These are phyloP conservation scores for Chaetura pelagica DNA, from an alignment of 2,113 vertebrate species.

Conservation along the genomic window DNA sequence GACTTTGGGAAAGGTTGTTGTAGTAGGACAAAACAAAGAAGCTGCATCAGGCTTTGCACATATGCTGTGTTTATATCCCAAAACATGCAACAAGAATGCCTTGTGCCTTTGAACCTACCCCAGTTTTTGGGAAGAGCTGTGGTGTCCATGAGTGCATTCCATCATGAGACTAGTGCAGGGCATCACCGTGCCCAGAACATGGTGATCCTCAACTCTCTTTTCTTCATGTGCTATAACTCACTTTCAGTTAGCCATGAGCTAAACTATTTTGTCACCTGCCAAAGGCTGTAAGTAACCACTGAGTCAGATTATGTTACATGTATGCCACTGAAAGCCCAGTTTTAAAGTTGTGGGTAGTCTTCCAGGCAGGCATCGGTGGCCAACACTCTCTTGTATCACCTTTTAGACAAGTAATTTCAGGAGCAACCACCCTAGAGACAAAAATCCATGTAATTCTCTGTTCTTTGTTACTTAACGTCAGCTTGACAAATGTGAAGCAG, in stretches of 20 bases:
- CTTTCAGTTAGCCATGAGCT: neutral
- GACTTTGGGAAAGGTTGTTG: neutral
- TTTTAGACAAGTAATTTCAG: neutral
- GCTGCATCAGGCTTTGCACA: neutral
- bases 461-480: neutral
- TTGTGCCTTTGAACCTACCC: neutral
- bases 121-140: neutral
- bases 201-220: neutral
- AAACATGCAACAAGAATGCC: neutral
- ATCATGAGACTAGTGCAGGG: neutral
- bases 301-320: neutral
- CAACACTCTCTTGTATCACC: neutral
- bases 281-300: neutral
- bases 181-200: neutral
- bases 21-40: neutral
- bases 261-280: neutral
- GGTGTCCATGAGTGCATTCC: neutral
- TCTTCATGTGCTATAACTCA: neutral
- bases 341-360: neutral
- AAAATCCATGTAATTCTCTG: neutral
- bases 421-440: neutral
- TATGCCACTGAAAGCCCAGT: neutral
- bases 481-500: rapidly evolving
- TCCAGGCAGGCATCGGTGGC: neutral
- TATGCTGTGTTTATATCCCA: neutral